Base-by-base conservation (phyloP, 1,140 invertebrate genomes). In the Charaxes varanes region DNA sequence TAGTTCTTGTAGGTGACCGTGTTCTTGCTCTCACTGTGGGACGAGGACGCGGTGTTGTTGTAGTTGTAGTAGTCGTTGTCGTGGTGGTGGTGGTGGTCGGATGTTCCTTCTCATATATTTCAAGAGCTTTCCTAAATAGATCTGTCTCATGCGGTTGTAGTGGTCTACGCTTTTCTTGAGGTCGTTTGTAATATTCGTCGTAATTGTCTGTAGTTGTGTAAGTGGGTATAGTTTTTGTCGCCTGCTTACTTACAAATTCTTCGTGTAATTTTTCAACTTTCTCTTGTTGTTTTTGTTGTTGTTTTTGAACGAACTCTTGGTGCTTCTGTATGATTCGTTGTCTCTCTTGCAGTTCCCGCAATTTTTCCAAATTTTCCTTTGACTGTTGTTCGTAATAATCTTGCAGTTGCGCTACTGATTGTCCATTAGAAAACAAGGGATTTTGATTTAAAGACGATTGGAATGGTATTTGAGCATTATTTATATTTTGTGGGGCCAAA, bases 271-370 rank as follows among this genome's bases (percentile, higher is more conserved):
- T 84, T 43, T 89, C 86, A 1, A 89, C 89, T 67, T 90, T 90
- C 50, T 89, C 86, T 54, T 89, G 85, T 31, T 89, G 87, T 57
- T 90, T 90, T 57, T 90, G 88, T 48, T 90, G 89, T 57, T 90
- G 88, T 63, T 88, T 90, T 51, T 90, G 87, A 8, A 90, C 87
- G 51, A 90, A 90, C 44, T 90, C 87, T 58, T 90, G 89, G 46
- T 90, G 89, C 62, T 90, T 90, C 52, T 90, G 88, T 45, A 90
- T 90, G 5, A 90, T 85, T 37, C 88, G 85, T 53, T 90, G 88
- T 34, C 89, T 86, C 45, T 90, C 88, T 59, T 87, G 83, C 8
- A 88, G 67, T 56, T 84, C 87, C 43, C 86, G 87, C 5, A 88
- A 52, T 53, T 85, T 84, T 51, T 85, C 84, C 18, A 86, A 53